Evolutionary conservation across 2,888 invertebrate species (phyloP).

Genomic region (Aphodius granarius): DNA sequence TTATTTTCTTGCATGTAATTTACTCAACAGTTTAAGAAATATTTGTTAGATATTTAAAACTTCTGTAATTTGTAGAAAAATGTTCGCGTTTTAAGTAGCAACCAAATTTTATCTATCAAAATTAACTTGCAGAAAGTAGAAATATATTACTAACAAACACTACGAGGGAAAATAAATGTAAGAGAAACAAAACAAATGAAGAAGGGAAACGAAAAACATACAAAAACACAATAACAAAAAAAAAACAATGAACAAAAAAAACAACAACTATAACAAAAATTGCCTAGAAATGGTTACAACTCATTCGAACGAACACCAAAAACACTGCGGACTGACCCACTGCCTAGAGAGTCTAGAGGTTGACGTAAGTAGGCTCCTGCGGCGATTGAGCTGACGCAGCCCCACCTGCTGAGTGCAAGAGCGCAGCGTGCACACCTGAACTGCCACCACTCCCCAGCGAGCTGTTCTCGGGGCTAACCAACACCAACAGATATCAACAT

Average conservation of each 20-base stretch:
- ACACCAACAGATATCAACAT: conserved; percentile 36
- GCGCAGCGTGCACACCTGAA: conserved; percentile 50
- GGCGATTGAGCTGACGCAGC: conserved; percentile 65
- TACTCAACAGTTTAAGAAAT: not conserved
- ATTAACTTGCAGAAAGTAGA: not conserved
- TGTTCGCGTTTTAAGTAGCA: not conserved
- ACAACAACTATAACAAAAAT: not conserved
- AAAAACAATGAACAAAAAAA: not conserved
- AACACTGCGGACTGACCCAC: conserved; percentile 55
- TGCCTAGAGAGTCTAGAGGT: conserved; percentile 73
- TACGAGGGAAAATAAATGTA: not conserved
- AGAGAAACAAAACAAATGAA: not conserved
- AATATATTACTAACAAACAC: not conserved
- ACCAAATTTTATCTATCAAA: not conserved
- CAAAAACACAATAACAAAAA: conserved; percentile 34
- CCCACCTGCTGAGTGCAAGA: conserved; percentile 59
- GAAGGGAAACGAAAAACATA: not conserved
- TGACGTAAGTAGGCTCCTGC: conserved; percentile 91
- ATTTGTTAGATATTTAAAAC: no score
- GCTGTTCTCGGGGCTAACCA: conserved; percentile 56
- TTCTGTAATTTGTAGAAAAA: no score
- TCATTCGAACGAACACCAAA: conserved; percentile 33
- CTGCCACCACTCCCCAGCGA: conserved; percentile 46
- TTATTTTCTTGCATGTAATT: not conserved
- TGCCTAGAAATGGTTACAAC: not conserved